A percentile compares a stretch with the other conserved stretches of the same genome.
Evolutionary conservation across 2,888 invertebrate species (phyloP).

Genomic region (Orthosia gracilis): DNA sequence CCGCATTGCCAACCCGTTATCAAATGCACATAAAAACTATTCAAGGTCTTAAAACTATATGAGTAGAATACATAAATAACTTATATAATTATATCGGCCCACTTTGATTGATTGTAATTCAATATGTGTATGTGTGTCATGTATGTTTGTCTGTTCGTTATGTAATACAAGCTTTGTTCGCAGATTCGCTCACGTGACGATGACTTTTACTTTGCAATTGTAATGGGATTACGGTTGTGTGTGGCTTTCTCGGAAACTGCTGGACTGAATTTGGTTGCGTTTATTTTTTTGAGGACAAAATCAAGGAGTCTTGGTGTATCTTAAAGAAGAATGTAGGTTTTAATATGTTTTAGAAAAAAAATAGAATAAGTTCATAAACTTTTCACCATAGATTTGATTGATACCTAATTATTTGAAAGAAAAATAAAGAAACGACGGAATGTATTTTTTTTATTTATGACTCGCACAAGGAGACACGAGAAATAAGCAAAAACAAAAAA

Average conservation of each 20-base stretch:
- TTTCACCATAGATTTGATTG: no score
- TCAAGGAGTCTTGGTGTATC: no score
- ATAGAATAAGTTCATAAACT: no score
- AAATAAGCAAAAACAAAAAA: no score
- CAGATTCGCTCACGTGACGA: slow-evolving; percentile 10
- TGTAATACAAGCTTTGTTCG: slow-evolving; percentile 42
- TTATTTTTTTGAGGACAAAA: not conserved
- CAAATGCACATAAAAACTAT: slow-evolving; percentile 9
- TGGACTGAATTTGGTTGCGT: slow-evolving; percentile 10
- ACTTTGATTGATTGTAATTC: slow-evolving; percentile 36
- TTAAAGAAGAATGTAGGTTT: no score
- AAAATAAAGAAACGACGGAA: no score
- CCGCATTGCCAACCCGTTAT: no score
- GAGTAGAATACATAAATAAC: slow-evolving; percentile 40
- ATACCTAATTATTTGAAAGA: no score
- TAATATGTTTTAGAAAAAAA: no score
- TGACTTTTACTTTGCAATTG: slow-evolving; percentile 49
- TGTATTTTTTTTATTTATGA: no score
- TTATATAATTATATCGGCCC: slow-evolving; percentile 23
- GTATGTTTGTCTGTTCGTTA: slow-evolving; percentile 34
- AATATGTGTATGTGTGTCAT: slow-evolving; percentile 36
- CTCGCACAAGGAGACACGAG: no score
- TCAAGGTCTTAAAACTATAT: slow-evolving; percentile 36
- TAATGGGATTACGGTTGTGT: slow-evolving; percentile 28
- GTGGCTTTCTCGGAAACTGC: slow-evolving; percentile 45